These are phyloP conservation scores for Pagetopsis macropterus DNA, from an alignment of 2,797 vertebrate genomes.

Conservation along the genomic window DNA sequence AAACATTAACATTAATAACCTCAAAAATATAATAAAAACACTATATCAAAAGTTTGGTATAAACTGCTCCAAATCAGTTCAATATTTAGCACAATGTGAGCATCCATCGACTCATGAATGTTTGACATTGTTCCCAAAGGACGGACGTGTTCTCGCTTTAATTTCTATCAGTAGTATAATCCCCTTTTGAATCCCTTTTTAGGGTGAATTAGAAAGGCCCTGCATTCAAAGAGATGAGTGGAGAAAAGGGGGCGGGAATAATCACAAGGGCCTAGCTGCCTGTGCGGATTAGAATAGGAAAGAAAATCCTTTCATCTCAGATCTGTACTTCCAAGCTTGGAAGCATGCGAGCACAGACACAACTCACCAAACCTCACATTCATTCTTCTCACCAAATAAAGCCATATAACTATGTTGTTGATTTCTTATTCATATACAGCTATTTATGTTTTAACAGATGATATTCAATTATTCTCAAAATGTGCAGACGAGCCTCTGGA, in stretches of 20 bases:
- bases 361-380: conserved; percentile 44
- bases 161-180: conserved; percentile 82
- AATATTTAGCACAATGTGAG: conserved; percentile 36
- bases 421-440: conserved; percentile 40
- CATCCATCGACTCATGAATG: conserved; percentile 72
- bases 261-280: conserved; percentile 82
- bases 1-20: conserved; percentile 7
- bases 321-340: conserved; percentile 73
- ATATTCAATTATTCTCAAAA: conserved; percentile 60
- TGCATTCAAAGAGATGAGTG: conserved; percentile 81
- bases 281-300: conserved; percentile 83
- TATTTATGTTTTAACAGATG: conserved; percentile 55
- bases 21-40: neutral
- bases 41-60: neutral
- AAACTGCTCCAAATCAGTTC: conserved; percentile 38
- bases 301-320: conserved; percentile 86
- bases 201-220: conserved; percentile 84
- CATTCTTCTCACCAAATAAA: conserved; percentile 41
- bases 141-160: conserved; percentile 78
- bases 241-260: conserved; percentile 76
- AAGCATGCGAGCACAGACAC: conserved; percentile 47
- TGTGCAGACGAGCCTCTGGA: conserved; percentile 40
- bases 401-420: conserved; percentile 18
- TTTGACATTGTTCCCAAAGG: conserved; percentile 80
- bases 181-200: conserved; percentile 84